Conservation (phyloP, 2,888 invertebrate species). For the Polylopha cassiicola region DNA sequence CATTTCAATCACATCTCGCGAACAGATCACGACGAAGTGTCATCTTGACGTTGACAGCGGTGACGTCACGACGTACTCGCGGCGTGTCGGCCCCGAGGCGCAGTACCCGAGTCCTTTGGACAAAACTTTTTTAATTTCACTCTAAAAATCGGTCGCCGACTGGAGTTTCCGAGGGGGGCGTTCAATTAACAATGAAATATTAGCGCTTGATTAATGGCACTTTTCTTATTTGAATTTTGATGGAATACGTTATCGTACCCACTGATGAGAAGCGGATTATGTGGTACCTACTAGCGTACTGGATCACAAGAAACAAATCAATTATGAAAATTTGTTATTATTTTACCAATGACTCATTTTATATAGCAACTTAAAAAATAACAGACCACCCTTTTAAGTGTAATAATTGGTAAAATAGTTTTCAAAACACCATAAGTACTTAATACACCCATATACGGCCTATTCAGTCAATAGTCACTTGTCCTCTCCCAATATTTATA, state of each 20-base stretch:
- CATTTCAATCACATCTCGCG: neutral
- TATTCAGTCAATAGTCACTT: too few species aligned
- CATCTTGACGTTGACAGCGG: slow-evolving; percentile 3
- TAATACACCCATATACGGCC: too few species aligned
- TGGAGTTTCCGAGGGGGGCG: slow-evolving; percentile 30
- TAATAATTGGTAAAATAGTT: too few species aligned
- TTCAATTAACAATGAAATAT: slow-evolving; percentile 61
- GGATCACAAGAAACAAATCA: too few species aligned
- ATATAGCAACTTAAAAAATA: too few species aligned
- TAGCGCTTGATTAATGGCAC: slow-evolving; percentile 50
- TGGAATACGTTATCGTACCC: too few species aligned
- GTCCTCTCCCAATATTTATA: slow-evolving; percentile 33
- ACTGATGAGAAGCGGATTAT: too few species aligned
- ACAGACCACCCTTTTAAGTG: too few species aligned
- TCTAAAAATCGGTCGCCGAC: slow-evolving; percentile 42
- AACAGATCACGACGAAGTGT: neutral
- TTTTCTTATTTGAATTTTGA: slow-evolving; percentile 32
- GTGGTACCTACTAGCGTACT: too few species aligned
- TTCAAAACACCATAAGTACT: too few species aligned
- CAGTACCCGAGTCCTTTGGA: slow-evolving; percentile 3
- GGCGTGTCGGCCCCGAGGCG: slow-evolving; percentile 2
- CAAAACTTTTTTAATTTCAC: slow-evolving; percentile 68
- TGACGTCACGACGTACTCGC: slow-evolving; percentile 4
- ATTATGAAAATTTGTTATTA: too few species aligned
- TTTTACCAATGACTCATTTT: too few species aligned